phyloP scores from a whole-genome alignment of 1,140 invertebrate genomes.

The Zaprionus ornatus region DNA sequence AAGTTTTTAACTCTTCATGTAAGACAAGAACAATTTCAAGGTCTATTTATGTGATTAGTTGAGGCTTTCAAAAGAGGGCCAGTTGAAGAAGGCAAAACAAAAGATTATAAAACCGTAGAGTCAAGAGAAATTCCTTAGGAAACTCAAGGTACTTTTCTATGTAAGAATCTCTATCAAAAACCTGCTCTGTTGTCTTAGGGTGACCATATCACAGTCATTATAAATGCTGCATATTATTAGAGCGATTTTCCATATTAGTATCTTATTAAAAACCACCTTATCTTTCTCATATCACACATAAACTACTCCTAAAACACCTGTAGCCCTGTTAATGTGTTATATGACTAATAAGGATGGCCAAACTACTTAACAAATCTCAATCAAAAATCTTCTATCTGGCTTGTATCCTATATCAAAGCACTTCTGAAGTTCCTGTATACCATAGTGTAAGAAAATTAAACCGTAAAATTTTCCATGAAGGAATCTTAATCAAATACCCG shows the following conservation, averaged over 20 bases:
- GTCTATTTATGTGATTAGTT: background rate
- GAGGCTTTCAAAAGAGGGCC: background rate
- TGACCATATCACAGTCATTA: background rate
- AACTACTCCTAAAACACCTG: background rate
- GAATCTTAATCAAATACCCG: background rate
- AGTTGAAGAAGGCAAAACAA: background rate
- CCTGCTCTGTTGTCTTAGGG: background rate
- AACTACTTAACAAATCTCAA: no score
- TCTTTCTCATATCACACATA: background rate
- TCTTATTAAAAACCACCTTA: background rate
- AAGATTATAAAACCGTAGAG: background rate
- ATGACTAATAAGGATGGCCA: background rate
- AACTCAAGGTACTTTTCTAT: background rate
- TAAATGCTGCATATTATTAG: background rate
- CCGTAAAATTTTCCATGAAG: no score
- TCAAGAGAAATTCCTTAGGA: background rate
- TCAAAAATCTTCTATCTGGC: no score
- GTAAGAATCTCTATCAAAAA: background rate
- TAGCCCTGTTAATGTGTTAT: background rate
- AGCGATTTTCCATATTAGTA: background rate
- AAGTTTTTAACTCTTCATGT: background rate
- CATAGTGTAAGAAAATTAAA: no score
- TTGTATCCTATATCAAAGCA: no score
- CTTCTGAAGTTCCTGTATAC: no score
- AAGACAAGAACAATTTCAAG: constrained; percentile 11